phyloP scores from a whole-genome alignment of 2,888 invertebrate genomes.

The Macaria notata region DNA sequence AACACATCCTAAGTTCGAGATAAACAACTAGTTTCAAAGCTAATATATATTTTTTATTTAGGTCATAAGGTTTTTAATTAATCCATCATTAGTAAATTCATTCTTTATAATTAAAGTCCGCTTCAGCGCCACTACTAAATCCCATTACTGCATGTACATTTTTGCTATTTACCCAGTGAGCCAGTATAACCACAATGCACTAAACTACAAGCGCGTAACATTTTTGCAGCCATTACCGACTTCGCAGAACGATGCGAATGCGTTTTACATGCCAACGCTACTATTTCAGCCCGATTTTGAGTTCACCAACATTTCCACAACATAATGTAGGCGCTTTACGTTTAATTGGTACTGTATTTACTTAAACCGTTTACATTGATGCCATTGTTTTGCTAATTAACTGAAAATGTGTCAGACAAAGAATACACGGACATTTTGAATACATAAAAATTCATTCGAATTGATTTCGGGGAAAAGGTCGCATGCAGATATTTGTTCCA shows the following conservation, averaged over 20 bases:
- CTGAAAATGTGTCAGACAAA: too few relatives aligned
- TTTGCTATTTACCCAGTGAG: too few relatives aligned
- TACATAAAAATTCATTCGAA: not conserved
- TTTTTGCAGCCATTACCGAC: conserved; percentile 21
- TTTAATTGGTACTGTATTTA: not conserved
- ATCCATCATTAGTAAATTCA: too few relatives aligned
- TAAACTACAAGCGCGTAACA: conserved; percentile 21
- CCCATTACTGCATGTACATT: too few relatives aligned
- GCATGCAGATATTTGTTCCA: conserved; percentile 3
- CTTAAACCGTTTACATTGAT: not conserved
- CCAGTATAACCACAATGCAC: conserved; percentile 7
- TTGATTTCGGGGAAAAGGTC: not conserved
- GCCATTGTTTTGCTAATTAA: conserved; percentile 7
- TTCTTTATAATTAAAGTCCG: too few relatives aligned
- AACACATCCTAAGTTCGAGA: too few relatives aligned
- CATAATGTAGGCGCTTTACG: not conserved
- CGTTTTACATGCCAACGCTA: conserved; percentile 30
- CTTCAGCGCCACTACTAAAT: too few relatives aligned
- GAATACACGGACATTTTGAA: too few relatives aligned
- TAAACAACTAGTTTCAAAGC: too few relatives aligned
- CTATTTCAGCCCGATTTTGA: conserved; percentile 5
- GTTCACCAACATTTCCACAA: conserved; percentile 4
- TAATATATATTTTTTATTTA: too few relatives aligned
- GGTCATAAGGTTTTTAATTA: too few relatives aligned
- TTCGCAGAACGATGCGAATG: conserved; percentile 24